phyloP scores from a whole-genome alignment of 2,888 invertebrate species.

The Catonia carolina region DNA sequence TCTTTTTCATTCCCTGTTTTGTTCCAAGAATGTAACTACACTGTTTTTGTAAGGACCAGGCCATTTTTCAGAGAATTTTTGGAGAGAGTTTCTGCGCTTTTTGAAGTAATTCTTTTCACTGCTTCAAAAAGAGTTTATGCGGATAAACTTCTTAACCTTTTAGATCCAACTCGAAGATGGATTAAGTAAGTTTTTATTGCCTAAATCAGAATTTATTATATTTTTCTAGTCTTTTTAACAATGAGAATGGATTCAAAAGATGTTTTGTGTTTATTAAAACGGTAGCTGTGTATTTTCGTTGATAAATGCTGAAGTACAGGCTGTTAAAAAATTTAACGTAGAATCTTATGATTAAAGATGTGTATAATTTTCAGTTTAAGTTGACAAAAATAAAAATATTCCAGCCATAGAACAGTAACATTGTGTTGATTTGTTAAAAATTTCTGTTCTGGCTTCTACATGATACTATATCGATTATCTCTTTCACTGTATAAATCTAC shows the following conservation, averaged over 20 bases:
- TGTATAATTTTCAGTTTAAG: too few relatives aligned
- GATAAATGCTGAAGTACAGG: not conserved
- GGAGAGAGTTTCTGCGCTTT: constrained; percentile 75
- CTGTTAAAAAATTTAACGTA: too few relatives aligned
- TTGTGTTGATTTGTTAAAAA: too few relatives aligned
- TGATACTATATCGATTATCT: too few relatives aligned
- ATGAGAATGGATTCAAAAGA: not conserved
- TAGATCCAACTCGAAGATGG: constrained; percentile 82
- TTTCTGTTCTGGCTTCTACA: too few relatives aligned
- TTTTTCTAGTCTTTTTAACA: not conserved
- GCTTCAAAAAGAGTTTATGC: constrained; percentile 95
- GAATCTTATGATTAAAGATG: too few relatives aligned
- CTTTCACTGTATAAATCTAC: too few relatives aligned
- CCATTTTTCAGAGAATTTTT: constrained; percentile 90
- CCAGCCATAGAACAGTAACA: too few relatives aligned
- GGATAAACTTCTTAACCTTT: constrained; percentile 81
- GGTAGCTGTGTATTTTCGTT: not conserved
- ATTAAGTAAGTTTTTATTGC: constrained; percentile 78
- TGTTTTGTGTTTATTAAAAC: not conserved
- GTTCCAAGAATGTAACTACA: constrained; percentile 79
- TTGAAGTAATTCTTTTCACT: constrained; percentile 92
- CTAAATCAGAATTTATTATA: constrained; percentile 23
- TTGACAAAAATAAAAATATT: too few relatives aligned
- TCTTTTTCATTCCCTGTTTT: constrained; percentile 88
- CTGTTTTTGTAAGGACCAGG: constrained; percentile 78